Base-by-base conservation (phyloP, 2,113 vertebrate genomes). In the Thalassarche chlororhynchos region DNA sequence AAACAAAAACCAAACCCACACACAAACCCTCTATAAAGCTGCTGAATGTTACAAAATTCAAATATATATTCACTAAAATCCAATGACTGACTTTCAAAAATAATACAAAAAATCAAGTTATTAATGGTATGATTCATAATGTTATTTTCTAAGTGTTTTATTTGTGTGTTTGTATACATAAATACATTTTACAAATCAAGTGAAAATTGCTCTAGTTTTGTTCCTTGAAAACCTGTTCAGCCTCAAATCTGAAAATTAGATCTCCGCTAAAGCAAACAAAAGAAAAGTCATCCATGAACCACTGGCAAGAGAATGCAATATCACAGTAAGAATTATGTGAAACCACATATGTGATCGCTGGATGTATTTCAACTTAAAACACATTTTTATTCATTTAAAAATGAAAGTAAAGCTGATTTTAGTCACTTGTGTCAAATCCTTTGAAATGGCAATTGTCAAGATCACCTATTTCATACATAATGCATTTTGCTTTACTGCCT, bases 191-290 rank as follows among this genome's bases (percentile, higher is more conserved):
- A 75, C 12, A 71, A 91, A 79, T 64, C 34, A 82, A 68, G 36
- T 49, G 24, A 83, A 91, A 92, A 84, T 31, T 84, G 20, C 44
- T 90, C 44, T 72, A 49, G 34, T 69, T 91, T 87, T 86, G 14
- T 29, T 85, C 40, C 40, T 64, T 52, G 75, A 55, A 85, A 92
- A 83, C 60, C 74, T 93, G 69, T 42, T 89, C 65, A n/a, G 52
- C 32, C 57, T 91, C 69, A 68, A 71, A 94, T 85, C 52, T 80
- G 57, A 79, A 96, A 92, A 96, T 84, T 44, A 69, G 69, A 91
- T 69, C 34, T 84, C 62, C 84, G 64, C 49, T 49, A 87, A 77
- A 70, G 49, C 34, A 91, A 92, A 83, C 26, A 80, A 69, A 77
- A 87, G 49, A 38, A 61, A 71, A 87, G 40, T 47, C 49, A 72